Percentiles rank a stretch among this genome's conserved stretches.
Conservation (phyloP, 2,113 vertebrate species). For the Origma solitaria region DNA sequence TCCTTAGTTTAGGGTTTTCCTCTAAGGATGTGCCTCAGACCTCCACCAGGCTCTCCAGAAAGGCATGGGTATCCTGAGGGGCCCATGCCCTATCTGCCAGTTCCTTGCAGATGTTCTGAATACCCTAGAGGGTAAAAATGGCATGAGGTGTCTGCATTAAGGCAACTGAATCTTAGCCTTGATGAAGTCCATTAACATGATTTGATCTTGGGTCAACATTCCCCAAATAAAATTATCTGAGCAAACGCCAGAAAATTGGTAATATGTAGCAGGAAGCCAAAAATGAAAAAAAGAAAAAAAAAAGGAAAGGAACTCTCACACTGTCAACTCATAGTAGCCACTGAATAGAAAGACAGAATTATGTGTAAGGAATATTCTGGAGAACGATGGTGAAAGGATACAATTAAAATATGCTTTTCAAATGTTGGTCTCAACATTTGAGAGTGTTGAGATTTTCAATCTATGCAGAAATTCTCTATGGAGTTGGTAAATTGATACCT, state of each 20-base stretch:
- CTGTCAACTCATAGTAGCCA: background rate
- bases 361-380: slow-evolving; percentile 15
- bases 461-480: slow-evolving; percentile 22
- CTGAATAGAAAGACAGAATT: background rate
- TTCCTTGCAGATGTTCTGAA: background rate
- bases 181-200: background rate
- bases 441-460: slow-evolving; percentile 55
- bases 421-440: background rate
- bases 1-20: background rate
- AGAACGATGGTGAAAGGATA: slow-evolving; percentile 38
- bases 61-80: background rate
- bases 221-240: background rate
- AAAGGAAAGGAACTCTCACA: background rate
- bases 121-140: background rate
- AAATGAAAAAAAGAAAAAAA: background rate
- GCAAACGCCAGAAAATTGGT: background rate
- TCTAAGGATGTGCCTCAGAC: background rate
- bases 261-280: background rate
- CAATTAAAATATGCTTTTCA: slow-evolving; percentile 28
- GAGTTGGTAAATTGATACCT: slow-evolving; percentile 13
- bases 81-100: background rate
- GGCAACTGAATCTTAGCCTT: background rate
- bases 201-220: slow-evolving; percentile 21
- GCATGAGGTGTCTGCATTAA: background rate
- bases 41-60: slow-evolving; percentile 2